A percentile compares a stretch with the other conserved stretches of the same genome.
Evolutionary conservation across 1,140 invertebrate genomes (phyloP).

Genomic region (Lordiphosa stackelbergi): DNA sequence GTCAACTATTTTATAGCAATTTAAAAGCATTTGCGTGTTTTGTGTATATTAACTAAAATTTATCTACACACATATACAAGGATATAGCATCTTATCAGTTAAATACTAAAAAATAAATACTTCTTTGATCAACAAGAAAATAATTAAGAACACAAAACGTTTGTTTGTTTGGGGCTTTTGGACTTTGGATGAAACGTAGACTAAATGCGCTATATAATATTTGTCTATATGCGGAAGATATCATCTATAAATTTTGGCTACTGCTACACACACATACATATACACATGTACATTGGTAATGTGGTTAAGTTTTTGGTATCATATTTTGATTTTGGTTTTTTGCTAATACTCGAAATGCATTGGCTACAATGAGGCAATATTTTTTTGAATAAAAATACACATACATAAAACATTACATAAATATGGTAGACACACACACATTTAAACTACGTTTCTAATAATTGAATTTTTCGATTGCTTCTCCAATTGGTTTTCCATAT

Average conservation of each 20-base stretch:
- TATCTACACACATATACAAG: conserved; percentile 33
- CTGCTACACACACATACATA: conserved; percentile 44
- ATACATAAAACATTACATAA: conserved; percentile 14
- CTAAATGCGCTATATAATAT: conserved; percentile 28
- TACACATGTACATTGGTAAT: conserved; percentile 3
- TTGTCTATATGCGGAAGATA: conserved; percentile 43
- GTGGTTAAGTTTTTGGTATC: conserved; percentile 51
- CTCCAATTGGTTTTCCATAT: conserved; percentile 31
- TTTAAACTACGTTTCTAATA: conserved; percentile 64
- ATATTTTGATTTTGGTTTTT: conserved; percentile 28
- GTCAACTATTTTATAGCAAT: conserved; percentile 21
- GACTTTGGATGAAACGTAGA: conserved; percentile 7
- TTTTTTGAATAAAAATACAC: conserved; percentile 36
- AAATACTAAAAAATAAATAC: conserved; percentile 58
- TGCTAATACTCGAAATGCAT: conserved; percentile 62
- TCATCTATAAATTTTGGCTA: conserved; percentile 56
- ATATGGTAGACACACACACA: conserved; percentile 29
- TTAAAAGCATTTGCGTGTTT: conserved; percentile 29
- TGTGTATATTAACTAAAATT: conserved; percentile 23
- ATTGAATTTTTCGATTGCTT: conserved; percentile 72
- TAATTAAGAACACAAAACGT: conserved; percentile 42
- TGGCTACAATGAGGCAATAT: conserved; percentile 46
- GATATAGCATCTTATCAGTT: conserved; percentile 29
- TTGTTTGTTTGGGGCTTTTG: not conserved
- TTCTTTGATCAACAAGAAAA: conserved; percentile 41